Conservation (phyloP, 2,797 vertebrate species). For the Sebastes melanostomus region DNA sequence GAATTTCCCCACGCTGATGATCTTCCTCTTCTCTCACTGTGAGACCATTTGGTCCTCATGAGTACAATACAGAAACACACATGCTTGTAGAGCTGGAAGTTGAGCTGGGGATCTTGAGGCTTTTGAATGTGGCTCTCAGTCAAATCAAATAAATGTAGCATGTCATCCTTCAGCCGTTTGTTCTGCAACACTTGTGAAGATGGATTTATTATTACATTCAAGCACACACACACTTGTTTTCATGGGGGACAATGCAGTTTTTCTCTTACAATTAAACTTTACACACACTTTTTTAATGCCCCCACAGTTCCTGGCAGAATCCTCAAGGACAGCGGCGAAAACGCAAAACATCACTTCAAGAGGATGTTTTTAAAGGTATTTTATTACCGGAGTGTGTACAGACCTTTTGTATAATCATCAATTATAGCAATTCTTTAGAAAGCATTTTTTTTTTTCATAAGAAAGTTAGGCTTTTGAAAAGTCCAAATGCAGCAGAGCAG, state of each 20-base stretch:
- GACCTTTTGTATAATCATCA: constrained; percentile 62
- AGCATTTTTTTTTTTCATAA: constrained; percentile 68
- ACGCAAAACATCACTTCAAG: constrained; percentile 1
- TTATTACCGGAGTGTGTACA: constrained; percentile 78
- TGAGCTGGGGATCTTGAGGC: constrained; percentile 19
- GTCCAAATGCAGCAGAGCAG: constrained; percentile 70
- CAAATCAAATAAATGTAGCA: constrained; percentile 42
- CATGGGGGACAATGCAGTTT: background rate
- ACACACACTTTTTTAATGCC: background rate
- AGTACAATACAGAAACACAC: background rate
- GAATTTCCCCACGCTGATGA: background rate
- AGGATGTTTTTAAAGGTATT: constrained; percentile 63
- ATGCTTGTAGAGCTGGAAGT: background rate
- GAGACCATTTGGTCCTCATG: background rate
- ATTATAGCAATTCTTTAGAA: constrained; percentile 77
- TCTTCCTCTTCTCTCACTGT: background rate
- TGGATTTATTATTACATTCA: constrained; percentile 12
- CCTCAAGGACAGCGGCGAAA: background rate
- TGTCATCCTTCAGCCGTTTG: constrained; percentile 38
- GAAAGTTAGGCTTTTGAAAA: constrained; percentile 76
- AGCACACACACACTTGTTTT: background rate
- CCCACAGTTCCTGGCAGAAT: background rate
- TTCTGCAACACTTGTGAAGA: constrained; percentile 13
- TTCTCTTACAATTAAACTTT: background rate
- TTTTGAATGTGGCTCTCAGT: constrained; percentile 26